Conservation (phyloP, 64 coral and sea anemone genomes). For the Catalaphyllia jardinei region DNA sequence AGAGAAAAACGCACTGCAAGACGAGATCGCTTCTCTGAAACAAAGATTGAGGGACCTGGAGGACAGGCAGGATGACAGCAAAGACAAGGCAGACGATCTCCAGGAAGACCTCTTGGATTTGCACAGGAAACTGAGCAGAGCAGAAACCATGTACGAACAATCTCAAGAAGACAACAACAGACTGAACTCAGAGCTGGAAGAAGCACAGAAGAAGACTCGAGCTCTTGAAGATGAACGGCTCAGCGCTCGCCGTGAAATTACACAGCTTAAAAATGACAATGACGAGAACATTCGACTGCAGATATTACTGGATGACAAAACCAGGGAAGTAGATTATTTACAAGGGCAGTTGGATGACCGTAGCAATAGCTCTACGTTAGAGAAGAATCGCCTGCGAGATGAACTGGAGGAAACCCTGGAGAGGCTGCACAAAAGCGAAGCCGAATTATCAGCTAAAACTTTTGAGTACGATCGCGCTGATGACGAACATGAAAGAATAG, state of each 20-base stretch:
- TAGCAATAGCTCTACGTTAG: slow-evolving; percentile 23
- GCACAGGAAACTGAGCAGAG: slow-evolving; percentile 37
- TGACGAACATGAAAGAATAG: slow-evolving; percentile 7
- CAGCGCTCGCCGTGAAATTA: slow-evolving; percentile 22
- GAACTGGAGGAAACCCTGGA: slow-evolving; percentile 67
- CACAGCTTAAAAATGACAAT: slow-evolving; percentile 22
- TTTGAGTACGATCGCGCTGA: slow-evolving; percentile 3
- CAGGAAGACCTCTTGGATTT: slow-evolving; percentile 63
- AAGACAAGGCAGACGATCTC: slow-evolving; percentile 42
- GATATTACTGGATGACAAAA: slow-evolving; percentile 47
- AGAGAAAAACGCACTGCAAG: slow-evolving; percentile 67
- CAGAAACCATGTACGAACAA: slow-evolving; percentile 54
- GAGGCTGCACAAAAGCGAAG: slow-evolving; percentile 57
- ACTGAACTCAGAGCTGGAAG: slow-evolving; percentile 32
- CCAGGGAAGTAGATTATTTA: slow-evolving; percentile 22
- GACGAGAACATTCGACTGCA: slow-evolving; percentile 6
- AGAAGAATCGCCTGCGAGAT: slow-evolving; percentile 65
- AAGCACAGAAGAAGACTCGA: slow-evolving; percentile 45
- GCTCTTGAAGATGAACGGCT: slow-evolving; percentile 45
- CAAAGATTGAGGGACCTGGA: slow-evolving; percentile 41
- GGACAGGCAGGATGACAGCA: slow-evolving; percentile 1
- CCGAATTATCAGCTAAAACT: slow-evolving; percentile 26
- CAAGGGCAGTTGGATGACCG: slow-evolving; percentile 48
- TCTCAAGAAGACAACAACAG: slow-evolving; percentile 58
- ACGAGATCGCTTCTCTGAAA: slow-evolving; percentile 54